Conservation (phyloP, 1,140 invertebrate species). For the Temnothorax longispinosus region DNA sequence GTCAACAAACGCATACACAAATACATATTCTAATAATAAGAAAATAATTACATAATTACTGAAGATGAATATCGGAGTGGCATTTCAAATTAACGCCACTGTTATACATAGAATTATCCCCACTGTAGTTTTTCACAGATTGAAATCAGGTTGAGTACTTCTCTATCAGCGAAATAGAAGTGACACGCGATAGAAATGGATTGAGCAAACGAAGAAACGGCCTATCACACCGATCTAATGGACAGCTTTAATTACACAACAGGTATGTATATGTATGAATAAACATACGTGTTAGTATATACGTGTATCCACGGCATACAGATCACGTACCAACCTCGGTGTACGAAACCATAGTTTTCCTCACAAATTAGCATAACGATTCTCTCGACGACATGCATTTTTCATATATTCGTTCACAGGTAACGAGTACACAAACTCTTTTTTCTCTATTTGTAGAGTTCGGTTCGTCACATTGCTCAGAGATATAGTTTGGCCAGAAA, state of each 20-base stretch:
- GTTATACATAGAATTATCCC: slow-evolving; percentile 5
- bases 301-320: background rate
- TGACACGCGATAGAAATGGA: slow-evolving; percentile 38
- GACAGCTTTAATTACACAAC: slow-evolving; percentile 36
- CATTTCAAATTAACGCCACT: slow-evolving; percentile 5
- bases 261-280: background rate
- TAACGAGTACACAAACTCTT: slow-evolving; percentile 27
- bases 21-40: too few relatives aligned
- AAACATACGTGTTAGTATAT: background rate
- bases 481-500: background rate
- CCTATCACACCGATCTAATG: slow-evolving; percentile 5
- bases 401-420: slow-evolving; percentile 32
- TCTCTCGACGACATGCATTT: slow-evolving; percentile 45
- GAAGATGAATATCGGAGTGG: background rate
- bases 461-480: background rate
- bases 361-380: slow-evolving; percentile 52
- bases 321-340: background rate
- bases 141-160: slow-evolving; percentile 19
- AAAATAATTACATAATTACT: background rate
- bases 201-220: slow-evolving; percentile 21
- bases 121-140: background rate
- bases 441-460: slow-evolving; percentile 10
- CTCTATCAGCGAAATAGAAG: slow-evolving; percentile 20
- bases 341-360: slow-evolving; percentile 13
- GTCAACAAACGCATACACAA: background rate